Percentiles rank a stretch among this genome's conserved stretches.
These are phyloP conservation scores for Brachypalpus laphriformis DNA, from an alignment of 2,888 invertebrate species.

Conservation along the genomic window DNA sequence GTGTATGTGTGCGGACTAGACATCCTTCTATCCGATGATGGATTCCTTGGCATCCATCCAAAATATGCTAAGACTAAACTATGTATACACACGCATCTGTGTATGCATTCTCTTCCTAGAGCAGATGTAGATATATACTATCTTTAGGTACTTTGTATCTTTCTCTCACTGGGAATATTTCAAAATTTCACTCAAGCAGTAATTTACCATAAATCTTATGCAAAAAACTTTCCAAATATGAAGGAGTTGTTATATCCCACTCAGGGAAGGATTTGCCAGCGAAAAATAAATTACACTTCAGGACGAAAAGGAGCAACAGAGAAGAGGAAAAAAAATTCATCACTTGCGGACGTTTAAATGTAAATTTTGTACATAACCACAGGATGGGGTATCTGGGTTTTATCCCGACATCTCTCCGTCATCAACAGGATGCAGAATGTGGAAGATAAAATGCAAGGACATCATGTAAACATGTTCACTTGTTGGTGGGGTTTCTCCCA, in stretches of 20 bases:
- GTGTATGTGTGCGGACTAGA: background rate
- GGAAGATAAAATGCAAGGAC: constrained; percentile 57
- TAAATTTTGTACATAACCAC: constrained; percentile 58
- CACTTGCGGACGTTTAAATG: constrained; percentile 68
- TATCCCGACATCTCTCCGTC: constrained; percentile 25
- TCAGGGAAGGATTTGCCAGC: background rate
- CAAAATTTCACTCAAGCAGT: constrained; percentile 62
- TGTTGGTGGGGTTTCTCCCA: background rate
- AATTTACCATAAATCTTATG: constrained; percentile 69
- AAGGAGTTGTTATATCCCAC: constrained; percentile 49
- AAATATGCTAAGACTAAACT: constrained; percentile 27
- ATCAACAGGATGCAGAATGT: constrained; percentile 45
- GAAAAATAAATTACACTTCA: constrained; percentile 47
- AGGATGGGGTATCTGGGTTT: constrained; percentile 5
- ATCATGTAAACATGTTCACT: constrained; percentile 57
- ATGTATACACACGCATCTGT: background rate
- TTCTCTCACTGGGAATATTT: constrained; percentile 26
- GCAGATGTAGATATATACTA: constrained; percentile 17
- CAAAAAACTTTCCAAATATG: constrained; percentile 49
- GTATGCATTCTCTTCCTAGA: constrained; percentile 2
- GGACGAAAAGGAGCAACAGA: background rate
- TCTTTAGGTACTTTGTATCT: constrained; percentile 29
- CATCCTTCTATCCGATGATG: constrained; percentile 43
- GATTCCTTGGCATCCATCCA: constrained; percentile 69
- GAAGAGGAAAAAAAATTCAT: constrained; percentile 44